Percentiles rank a stretch among this genome's conserved stretches.
Conservation (phyloP, 2,888 invertebrate genomes). For the Baccha elongata region DNA sequence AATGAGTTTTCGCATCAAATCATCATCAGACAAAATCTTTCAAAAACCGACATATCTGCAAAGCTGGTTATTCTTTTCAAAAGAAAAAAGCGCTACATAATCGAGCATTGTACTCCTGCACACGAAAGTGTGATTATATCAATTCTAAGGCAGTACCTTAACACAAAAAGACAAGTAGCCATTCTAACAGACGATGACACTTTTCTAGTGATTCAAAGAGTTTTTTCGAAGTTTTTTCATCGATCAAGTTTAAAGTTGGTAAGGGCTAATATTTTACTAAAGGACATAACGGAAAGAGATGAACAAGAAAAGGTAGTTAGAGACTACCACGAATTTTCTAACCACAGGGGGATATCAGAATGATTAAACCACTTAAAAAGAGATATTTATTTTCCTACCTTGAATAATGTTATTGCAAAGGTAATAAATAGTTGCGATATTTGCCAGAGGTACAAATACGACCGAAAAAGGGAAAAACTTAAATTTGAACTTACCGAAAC, state of each 20-base stretch:
- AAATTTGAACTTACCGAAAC: no score
- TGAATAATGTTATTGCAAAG: conserved; percentile 24
- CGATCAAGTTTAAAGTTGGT: conserved; percentile 15
- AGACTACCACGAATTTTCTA: conserved; percentile 29
- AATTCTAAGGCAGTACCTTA: not conserved
- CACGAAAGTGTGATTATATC: not conserved
- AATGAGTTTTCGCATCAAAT: conserved; percentile 31
- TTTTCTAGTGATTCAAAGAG: not conserved
- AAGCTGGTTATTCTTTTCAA: conserved; percentile 9
- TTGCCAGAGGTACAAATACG: conserved; percentile 45
- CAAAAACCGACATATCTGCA: not conserved
- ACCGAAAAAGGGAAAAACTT: conserved; percentile 37
- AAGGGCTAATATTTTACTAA: conserved; percentile 1
- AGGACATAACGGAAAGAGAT: conserved; percentile 18
- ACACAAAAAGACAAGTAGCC: conserved; percentile 3
- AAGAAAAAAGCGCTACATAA: conserved; percentile 18
- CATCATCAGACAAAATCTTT: not conserved
- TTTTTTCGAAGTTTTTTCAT: conserved; percentile 11
- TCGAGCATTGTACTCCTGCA: not conserved
- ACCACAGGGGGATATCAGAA: conserved; percentile 34
- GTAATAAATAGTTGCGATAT: conserved; percentile 50
- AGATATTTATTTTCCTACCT: conserved; percentile 32
- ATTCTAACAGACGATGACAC: conserved; percentile 22
- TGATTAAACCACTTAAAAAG: conserved; percentile 12
- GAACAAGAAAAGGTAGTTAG: conserved; percentile 16